Conservation (phyloP, 2,888 invertebrate genomes). For the Parnassius apollo region DNA sequence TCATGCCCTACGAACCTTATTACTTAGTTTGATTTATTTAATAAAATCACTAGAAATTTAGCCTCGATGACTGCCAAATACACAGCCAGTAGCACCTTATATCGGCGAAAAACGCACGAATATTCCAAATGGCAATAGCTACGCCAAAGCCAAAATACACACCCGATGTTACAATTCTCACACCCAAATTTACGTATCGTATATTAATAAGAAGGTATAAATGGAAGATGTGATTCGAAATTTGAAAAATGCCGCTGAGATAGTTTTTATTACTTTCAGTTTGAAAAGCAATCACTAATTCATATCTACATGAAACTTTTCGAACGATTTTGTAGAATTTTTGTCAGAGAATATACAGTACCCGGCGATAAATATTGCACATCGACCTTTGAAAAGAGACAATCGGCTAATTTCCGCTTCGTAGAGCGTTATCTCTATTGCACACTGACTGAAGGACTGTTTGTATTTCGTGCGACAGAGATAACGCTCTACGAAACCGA, state of each 20-base stretch:
- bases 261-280: no score
- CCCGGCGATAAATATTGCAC: no score
- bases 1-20: conserved; percentile 4
- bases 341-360: conserved; percentile 3
- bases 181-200: not conserved
- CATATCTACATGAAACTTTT: not conserved
- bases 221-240: no score
- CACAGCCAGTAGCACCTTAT: conserved; percentile 23
- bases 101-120: conserved; percentile 18
- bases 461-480: no score
- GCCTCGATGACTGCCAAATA: conserved; percentile 22
- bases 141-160: not conserved
- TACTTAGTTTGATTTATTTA: not conserved
- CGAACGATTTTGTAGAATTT: not conserved
- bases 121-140: conserved; percentile 1
- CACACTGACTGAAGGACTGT: no score
- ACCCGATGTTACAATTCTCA: not conserved
- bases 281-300: not conserved
- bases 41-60: conserved; percentile 15
- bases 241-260: not conserved
- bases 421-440: no score
- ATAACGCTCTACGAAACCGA: no score
- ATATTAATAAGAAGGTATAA: conserved; percentile 1
- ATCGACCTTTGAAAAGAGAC: no score
- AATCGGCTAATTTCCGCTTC: no score